Conservation (phyloP, 2,797 vertebrate species). For the Forpus xanthops region DNA sequence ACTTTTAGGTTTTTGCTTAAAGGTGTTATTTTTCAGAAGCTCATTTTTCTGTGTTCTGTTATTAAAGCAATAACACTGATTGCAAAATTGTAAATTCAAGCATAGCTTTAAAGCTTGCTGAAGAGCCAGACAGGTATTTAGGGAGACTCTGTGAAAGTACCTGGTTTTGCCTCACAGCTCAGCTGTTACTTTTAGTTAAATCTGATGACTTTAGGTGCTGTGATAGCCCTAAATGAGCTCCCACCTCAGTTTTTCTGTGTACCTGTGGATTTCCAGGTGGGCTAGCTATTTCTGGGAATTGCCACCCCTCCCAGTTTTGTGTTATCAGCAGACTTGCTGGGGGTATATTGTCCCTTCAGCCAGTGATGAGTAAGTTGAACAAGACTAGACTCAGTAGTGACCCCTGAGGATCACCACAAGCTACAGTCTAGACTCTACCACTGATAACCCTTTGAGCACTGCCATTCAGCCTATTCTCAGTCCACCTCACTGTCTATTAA, state of each 20-base stretch:
- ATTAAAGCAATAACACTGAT: not conserved
- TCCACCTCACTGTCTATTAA: not conserved
- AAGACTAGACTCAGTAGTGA: not conserved
- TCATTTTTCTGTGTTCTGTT: not conserved
- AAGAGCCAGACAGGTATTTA: not conserved
- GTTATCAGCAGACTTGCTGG: not conserved
- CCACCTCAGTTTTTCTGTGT: not conserved
- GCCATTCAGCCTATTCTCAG: not conserved
- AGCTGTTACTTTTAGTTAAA: not conserved
- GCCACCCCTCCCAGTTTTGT: not conserved
- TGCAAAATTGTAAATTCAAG: not conserved
- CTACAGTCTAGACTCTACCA: not conserved
- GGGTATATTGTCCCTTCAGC: not conserved
- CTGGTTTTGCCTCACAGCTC: not conserved
- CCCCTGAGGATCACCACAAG: not conserved
- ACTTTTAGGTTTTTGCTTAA: not conserved
- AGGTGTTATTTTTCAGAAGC: not conserved
- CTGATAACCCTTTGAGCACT: not conserved
- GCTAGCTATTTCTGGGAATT: not conserved
- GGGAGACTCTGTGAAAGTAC: not conserved
- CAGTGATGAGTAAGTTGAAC: not conserved
- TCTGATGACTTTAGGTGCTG: not conserved
- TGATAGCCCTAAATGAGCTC: not conserved
- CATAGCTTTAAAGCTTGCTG: not conserved
- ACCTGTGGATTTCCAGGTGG: not conserved